Conservation (phyloP, 2,113 vertebrate species). For the Chionis minor region DNA sequence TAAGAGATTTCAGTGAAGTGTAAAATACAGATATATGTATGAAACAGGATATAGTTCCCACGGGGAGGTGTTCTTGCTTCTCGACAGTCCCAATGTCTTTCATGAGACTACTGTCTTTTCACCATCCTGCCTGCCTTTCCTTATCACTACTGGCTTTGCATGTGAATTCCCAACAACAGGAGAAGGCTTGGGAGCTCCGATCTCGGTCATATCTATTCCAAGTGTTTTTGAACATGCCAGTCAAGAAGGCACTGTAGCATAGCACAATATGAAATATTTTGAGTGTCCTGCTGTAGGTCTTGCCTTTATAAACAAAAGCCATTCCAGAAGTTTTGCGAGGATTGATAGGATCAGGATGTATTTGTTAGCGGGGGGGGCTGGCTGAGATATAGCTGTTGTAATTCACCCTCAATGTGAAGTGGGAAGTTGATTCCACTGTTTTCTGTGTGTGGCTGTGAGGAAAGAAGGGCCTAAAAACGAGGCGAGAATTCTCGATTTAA, state of each 20-base stretch:
- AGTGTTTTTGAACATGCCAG: not conserved
- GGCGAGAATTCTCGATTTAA: not conserved
- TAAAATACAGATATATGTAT: not conserved
- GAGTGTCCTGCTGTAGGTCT: constrained; percentile 64
- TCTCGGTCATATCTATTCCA: not conserved
- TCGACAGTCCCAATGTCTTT: not conserved
- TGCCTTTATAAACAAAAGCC: constrained; percentile 51
- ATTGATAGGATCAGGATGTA: constrained; percentile 57
- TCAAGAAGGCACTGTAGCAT: constrained; percentile 38
- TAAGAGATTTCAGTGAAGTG: not conserved
- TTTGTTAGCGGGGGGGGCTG: constrained; percentile 7
- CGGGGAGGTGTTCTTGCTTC: not conserved
- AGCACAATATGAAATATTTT: constrained; percentile 22
- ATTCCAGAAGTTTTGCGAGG: constrained; percentile 28
- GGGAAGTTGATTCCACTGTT: not conserved
- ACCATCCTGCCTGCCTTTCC: not conserved
- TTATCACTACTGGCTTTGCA: not conserved
- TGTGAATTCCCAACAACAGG: not conserved
- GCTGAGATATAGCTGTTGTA: not conserved
- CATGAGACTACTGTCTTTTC: not conserved
- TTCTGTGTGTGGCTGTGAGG: not conserved
- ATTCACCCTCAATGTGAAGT: not conserved
- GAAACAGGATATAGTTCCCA: not conserved
- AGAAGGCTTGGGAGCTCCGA: not conserved
- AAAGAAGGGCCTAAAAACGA: not conserved